Evolutionary conservation across 2,113 vertebrate genomes (phyloP).

Genomic region (Ictalurus furcatus): DNA sequence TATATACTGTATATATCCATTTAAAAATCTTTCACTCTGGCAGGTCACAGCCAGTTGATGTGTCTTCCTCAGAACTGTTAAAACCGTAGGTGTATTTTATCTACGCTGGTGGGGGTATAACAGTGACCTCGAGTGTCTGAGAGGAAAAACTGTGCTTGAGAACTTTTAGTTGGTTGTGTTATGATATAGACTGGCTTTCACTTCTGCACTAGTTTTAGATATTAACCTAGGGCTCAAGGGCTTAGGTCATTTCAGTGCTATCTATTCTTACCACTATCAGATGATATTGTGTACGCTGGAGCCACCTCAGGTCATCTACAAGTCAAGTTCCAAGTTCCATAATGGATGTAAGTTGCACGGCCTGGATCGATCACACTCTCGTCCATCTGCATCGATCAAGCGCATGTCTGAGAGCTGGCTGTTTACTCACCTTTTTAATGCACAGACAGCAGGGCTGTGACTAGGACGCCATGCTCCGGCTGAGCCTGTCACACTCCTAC

Average conservation of each 20-base stretch:
- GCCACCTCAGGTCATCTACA: constrained; percentile 36
- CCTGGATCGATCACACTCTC: constrained; percentile 33
- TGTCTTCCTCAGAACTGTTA: neutral
- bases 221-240: neutral
- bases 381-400: constrained; percentile 43
- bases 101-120: neutral
- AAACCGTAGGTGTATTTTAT: neutral
- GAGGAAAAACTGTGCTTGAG: neutral
- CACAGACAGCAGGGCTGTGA: constrained; percentile 12
- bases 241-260: neutral
- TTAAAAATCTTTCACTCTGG: neutral
- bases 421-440: constrained; percentile 29
- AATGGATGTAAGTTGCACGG: constrained; percentile 32
- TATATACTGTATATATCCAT: neutral
- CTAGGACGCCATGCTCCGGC: constrained; percentile 13
- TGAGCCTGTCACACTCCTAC: constrained; percentile 28
- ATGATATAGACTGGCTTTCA: neutral
- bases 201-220: neutral
- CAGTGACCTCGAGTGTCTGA: neutral
- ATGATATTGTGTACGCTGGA: neutral
- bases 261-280: neutral
- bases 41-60: neutral
- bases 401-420: constrained; percentile 14
- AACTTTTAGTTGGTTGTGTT: neutral
- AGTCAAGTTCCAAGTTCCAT: constrained; percentile 28